Base-by-base conservation (phyloP, 2,113 vertebrate species). In the Pitta sordida region DNA sequence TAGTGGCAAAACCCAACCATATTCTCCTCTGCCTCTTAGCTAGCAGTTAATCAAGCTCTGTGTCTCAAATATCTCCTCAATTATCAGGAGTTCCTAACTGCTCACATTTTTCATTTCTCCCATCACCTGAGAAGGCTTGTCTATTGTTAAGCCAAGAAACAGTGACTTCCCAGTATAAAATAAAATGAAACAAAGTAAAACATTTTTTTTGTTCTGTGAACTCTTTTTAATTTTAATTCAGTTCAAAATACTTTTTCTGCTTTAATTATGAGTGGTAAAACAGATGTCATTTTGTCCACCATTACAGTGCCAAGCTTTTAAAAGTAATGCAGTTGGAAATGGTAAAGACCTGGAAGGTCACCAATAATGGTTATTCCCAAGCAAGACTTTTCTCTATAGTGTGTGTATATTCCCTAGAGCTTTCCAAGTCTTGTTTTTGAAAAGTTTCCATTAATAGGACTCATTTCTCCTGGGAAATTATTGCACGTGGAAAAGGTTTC, bases 71-170 rank as follows among this genome's bases (percentile, higher is more conserved):
- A 94, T 96, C 96, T 96, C 49, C 77, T 96, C 91, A 88, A 11
- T 70, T 86, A 96, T 96, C 95, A 89, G 78, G 53, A 71, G 81
- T 74, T 92, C 91, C 93, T 94, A 94, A 96, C 92, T 82, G 92
- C 62, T 94, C 91, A 43, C 92, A 95, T 96, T 96, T 95, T 96
- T 96, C 94, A 96, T 93, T 93, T 53, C 46, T 89, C 62, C 67
- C 92, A 92, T 94, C 92, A 92, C 92, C 77, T 75, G 77, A 89
- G 74, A 93, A 91, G 62, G 55, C 74, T 89, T 55, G 71, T 91
- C 95, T 78, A 24, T 71, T 89, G 77, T 89, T 91, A 93, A 91
- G 79, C 65, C 74, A 80, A 65, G 77, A 51, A 73, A 29, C 21
- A 79, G 36, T 15, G 59, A 53, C 84, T 95, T 91, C 46, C 37